Evolutionary conservation across 1,140 invertebrate species (phyloP), one percentile per base, ranked within the genome.

Genomic region (Calliopsis andreniformis): DNA sequence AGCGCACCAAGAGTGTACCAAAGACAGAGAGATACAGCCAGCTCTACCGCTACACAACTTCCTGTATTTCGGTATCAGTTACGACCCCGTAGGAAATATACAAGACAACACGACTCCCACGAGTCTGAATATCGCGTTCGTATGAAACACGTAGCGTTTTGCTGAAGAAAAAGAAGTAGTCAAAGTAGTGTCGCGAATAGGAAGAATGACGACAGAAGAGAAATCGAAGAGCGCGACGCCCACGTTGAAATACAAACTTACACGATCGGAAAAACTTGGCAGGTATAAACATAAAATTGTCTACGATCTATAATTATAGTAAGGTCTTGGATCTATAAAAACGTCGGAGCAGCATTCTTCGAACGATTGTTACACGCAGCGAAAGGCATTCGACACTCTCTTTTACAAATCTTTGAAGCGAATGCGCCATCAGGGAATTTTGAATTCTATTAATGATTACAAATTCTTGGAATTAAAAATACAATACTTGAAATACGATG

Each of bases 191-290:
- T 8, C 2, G 28, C 0, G 4, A 2, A 6, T 55, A 12, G 16
- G 0, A 20, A 23, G 39, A 16, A 76, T 73, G 51, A 51, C 23
- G 14, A 53, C 58, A 23, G 58, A 51, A 20, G 56, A 61, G 10
- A 75, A 23, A 20, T 23, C 43, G 16, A 51, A 16, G 53, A 42
- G 18, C 18, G 42, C 35, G 20, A 20, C 28, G 18, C 10, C 56
- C 0, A 20, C n/a, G 14, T 30, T 59, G 30, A 89, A 87, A 28
- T 90, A 87, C 23, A 80, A 83, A 43, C 23, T 87, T 32, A 49
- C 49, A 2, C 49, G 79, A 8, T 89, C 89, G 1, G 78, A 86
- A 42, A 87, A 85, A 59, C 45, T 90, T 16, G 89, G 89, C 78
- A 89, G 89, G 88, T 89, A 86, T 18, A 70, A 49, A 56, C 47